Base-by-base conservation (phyloP, 1,140 invertebrate genomes). In the Whitmania pigra region DNA sequence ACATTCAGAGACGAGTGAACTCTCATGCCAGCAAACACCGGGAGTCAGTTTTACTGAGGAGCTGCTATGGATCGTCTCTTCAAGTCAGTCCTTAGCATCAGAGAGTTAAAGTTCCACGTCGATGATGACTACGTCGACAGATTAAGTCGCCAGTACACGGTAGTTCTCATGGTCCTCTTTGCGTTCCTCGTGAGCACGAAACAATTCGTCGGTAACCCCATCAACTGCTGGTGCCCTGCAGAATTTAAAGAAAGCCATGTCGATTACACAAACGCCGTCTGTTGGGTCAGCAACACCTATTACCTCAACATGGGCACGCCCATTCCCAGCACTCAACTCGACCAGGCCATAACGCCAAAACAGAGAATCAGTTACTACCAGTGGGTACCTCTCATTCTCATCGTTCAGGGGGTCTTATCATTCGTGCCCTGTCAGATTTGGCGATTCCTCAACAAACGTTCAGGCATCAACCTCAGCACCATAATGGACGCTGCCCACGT, bases 391-490 rank as follows among this genome's bases (percentile, higher is more conserved):
- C 80, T 86, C 31, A 84, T 86, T 72, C 75, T 86, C 15, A 75
- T 86, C 36, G 78, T 85, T 2, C 84, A 86, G 77, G 85, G 84
- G 13, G 79, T 84, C 40, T 78, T 85, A 67, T 86, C 86, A 75
- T 85, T 86, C 75, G 72, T 85, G 69, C 85, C 85, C 0, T 84
- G 85, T 73, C 82, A 86, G n/a, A 78, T 86, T n/a, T 86, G 85
- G 85, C 79, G 84, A 55, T 79, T 83, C 40, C 75, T 85, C 31
- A 83, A 84, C 72, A 79, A 78, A 67, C 82, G 84, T 66, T 84
- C 83, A 22, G 84, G 83, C 54, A 82, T 82, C 67, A 79, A 82
- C 74, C 78, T 82, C 0, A 63, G 57, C 71, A 60, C 71, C 22
- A 63, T 71, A 25, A 63, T 71, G 53, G 57, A 57, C 57, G 71